Evolutionary conservation across 1,140 invertebrate species (phyloP).

Genomic region (Aricia agestis): DNA sequence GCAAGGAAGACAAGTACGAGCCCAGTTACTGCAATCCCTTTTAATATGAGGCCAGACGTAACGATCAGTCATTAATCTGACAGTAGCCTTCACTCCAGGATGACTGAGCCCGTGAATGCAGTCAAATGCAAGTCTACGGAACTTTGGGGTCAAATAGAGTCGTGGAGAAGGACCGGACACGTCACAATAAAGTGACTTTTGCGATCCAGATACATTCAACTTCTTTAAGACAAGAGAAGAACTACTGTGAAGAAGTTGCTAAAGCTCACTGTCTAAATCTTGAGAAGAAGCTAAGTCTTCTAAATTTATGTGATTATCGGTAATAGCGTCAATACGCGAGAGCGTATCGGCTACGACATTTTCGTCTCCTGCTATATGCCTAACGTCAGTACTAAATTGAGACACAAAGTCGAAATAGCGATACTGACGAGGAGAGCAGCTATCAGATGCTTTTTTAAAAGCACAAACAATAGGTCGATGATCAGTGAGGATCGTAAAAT

Average conservation of each 20-base stretch:
- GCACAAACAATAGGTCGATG: conserved; percentile 18
- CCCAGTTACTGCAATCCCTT: conserved; percentile 12
- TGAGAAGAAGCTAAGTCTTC: not conserved
- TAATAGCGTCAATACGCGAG: conserved; percentile 6
- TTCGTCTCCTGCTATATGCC: not conserved
- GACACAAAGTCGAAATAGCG: conserved; percentile 18
- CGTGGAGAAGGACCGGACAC: conserved; percentile 1
- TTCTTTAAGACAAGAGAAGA: not conserved
- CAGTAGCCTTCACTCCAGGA: conserved; percentile 11
- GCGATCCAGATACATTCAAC: not conserved
- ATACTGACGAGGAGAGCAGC: conserved; percentile 20
- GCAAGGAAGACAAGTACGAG: conserved; percentile 15
- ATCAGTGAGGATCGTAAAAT: conserved; percentile 14
- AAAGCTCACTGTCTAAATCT: not conserved
- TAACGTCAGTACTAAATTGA: conserved; percentile 14
- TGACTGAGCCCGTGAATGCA: conserved; percentile 19
- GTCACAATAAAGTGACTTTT: not conserved
- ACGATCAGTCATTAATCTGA: conserved; percentile 3
- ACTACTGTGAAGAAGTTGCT: not conserved
- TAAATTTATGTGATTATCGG: not conserved
- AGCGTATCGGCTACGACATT: conserved; percentile 15
- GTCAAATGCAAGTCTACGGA: conserved; percentile 14
- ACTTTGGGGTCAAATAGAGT: conserved; percentile 4
- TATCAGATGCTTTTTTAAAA: conserved; percentile 18
- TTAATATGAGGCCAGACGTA: conserved; percentile 15